Evolutionary conservation across 2,797 vertebrate species (phyloP), one percentile per base, ranked within the genome.

Genomic region (Halcyon badia): DNA sequence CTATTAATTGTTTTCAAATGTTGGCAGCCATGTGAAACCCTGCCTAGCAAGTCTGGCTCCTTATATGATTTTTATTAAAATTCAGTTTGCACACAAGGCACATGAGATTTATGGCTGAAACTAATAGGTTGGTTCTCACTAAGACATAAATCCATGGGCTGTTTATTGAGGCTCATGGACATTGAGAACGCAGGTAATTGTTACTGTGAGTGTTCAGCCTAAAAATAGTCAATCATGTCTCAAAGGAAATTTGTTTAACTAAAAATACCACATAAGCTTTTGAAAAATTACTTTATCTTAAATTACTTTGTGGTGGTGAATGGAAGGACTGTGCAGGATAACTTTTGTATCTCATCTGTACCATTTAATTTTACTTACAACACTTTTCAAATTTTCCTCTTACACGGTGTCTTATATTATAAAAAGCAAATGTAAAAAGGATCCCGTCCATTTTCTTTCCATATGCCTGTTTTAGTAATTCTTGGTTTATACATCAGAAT

Each of bases 41-140:
- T 95, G 96, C 96, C 54, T 94, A 95, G 93, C 92, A 75, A 94
- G 97, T 97, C 97, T 97, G 97, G 97, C 96, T 97, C 97, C 71
- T 80, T 98, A 96, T 98, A 97, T 97, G 97, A 98, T 98, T 98
- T 97, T 98, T 98, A 98, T 98, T 98, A 98, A 98, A 98, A 98
- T 97, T 97, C 96, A 97, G 97, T 98, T 98, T 98, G 97, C 97
- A 97, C 97, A 96, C 96, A 94, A 93, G 97, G 94, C 96, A 96
- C 93, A 91, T n/a, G 92, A 97, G 98, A 98, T 98, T 98, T 98
- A 98, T 95, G 95, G 94, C 92, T 96, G 87, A 96, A 98, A 97
- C 97, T 98, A 98, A 98, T 97, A 98, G 98, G 97, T 97, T 98
- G 96, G 97, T 98, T 98, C 97, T 97, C 98, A 96, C 93, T 83